These are phyloP conservation scores for Encarsia formosa DNA, from an alignment of 2,888 invertebrate species.

Conservation along the genomic window DNA sequence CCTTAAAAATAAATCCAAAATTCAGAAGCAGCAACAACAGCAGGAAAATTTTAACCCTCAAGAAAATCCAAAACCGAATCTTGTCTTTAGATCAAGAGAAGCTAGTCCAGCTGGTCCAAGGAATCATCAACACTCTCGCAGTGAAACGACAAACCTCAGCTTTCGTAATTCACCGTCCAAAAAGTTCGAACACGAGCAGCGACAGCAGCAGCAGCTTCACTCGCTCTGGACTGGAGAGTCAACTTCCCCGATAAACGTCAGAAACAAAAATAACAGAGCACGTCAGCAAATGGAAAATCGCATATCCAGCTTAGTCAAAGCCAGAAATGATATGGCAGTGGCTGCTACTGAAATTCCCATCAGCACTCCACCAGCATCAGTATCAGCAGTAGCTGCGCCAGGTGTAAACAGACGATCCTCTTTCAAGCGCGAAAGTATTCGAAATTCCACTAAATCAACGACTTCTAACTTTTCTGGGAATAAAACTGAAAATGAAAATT, in stretches of 20 bases:
- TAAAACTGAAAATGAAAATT: slow-evolving; percentile 45
- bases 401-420: slow-evolving; percentile 33
- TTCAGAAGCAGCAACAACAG: slow-evolving; percentile 12
- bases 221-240: background rate
- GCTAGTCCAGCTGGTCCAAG: slow-evolving; percentile 31
- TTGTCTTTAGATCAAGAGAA: slow-evolving; percentile 26
- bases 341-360: slow-evolving; percentile 3
- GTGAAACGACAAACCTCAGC: slow-evolving; percentile 6
- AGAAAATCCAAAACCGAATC: background rate
- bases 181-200: background rate
- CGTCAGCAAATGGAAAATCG: slow-evolving; percentile 23
- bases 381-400: slow-evolving; percentile 8
- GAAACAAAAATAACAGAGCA: slow-evolving; percentile 11
- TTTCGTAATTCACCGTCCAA: slow-evolving; percentile 3
- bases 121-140: slow-evolving; percentile 15
- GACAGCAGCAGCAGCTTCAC: background rate
- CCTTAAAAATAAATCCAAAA: slow-evolving; percentile 27
- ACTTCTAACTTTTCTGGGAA: slow-evolving; percentile 34
- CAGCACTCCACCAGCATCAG: slow-evolving; percentile 4
- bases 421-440: slow-evolving; percentile 33
- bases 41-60: background rate
- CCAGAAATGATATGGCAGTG: slow-evolving; percentile 30
- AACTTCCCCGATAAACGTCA: background rate
- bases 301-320: slow-evolving; percentile 30
- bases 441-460: slow-evolving; percentile 19